These are phyloP conservation scores for Drosophila truncata DNA, from an alignment of 1,140 invertebrate species.

Conservation along the genomic window DNA sequence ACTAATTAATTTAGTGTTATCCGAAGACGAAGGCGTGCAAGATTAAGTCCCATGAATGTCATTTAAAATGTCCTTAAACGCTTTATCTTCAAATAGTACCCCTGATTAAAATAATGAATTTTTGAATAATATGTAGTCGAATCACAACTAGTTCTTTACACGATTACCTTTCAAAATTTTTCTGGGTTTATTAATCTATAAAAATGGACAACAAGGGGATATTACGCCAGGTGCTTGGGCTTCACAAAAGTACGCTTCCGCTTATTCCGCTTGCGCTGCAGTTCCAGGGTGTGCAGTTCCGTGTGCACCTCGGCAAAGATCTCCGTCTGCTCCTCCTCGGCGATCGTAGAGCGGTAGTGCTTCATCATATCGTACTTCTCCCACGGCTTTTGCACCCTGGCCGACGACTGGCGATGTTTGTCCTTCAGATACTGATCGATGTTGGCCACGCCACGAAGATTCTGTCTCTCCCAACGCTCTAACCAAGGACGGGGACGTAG, in stretches of 20 bases:
- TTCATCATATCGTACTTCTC: slow-evolving; percentile 98
- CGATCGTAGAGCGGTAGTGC: slow-evolving; percentile 93
- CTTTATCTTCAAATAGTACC: background rate
- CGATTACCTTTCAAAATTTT: slow-evolving; percentile 13
- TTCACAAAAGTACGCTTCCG: slow-evolving; percentile 89
- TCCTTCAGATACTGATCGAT: slow-evolving; percentile 88
- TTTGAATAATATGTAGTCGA: slow-evolving; percentile 1
- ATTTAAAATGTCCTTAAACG: background rate
- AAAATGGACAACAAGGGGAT: slow-evolving; percentile 52
- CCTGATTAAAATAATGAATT: background rate
- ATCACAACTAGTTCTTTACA: background rate
- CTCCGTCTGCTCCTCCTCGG: slow-evolving; percentile 93
- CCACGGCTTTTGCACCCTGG: slow-evolving; percentile 90
- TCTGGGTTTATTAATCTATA: slow-evolving; percentile 56
- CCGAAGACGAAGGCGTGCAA: slow-evolving; percentile 1
- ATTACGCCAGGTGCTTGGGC: slow-evolving; percentile 87
- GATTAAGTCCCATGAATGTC: background rate
- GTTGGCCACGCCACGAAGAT: slow-evolving; percentile 92
- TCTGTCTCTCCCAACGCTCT: slow-evolving; percentile 92
- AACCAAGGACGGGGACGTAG: slow-evolving; percentile 95
- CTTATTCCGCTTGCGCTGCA: slow-evolving; percentile 89
- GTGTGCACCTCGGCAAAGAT: slow-evolving; percentile 94
- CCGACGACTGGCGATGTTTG: slow-evolving; percentile 87
- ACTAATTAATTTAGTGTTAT: slow-evolving; percentile 53
- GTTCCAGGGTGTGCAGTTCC: slow-evolving; percentile 90